Conservation (phyloP, 2,888 invertebrate species). For the Ophraella communa region DNA sequence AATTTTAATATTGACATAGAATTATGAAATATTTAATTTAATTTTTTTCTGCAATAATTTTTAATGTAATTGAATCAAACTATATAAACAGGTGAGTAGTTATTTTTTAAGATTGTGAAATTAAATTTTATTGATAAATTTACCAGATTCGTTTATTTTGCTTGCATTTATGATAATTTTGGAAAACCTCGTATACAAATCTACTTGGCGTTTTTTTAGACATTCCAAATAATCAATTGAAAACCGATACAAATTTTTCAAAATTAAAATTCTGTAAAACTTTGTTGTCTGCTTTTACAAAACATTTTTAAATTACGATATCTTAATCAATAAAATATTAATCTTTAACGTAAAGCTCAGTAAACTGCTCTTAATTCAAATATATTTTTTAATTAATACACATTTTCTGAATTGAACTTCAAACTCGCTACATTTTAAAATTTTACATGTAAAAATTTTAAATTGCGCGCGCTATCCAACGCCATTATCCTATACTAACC, state of each 20-base stretch:
- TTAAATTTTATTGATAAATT: too few species aligned
- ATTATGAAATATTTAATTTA: background rate
- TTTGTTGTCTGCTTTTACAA: too few species aligned
- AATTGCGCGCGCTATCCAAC: conserved; percentile 30
- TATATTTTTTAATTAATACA: background rate
- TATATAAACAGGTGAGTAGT: background rate
- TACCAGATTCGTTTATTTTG: too few species aligned
- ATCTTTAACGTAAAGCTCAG: too few species aligned
- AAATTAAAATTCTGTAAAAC: too few species aligned
- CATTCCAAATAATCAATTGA: too few species aligned
- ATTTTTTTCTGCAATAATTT: background rate
- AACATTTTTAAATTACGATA: too few species aligned
- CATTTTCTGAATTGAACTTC: background rate
- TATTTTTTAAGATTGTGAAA: background rate
- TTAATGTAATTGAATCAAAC: background rate
- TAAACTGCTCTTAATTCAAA: background rate
- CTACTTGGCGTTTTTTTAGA: too few species aligned
- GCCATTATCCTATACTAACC: conserved; percentile 33
- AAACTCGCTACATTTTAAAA: background rate
- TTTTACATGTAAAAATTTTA: conserved; percentile 11
- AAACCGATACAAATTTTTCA: too few species aligned
- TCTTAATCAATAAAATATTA: too few species aligned
- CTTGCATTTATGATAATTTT: too few species aligned
- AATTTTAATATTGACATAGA: background rate
- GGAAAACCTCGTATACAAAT: too few species aligned